These are phyloP conservation scores for Protobothrops flavoviridis DNA, from an alignment of 2,113 vertebrate species.

Conservation along the genomic window DNA sequence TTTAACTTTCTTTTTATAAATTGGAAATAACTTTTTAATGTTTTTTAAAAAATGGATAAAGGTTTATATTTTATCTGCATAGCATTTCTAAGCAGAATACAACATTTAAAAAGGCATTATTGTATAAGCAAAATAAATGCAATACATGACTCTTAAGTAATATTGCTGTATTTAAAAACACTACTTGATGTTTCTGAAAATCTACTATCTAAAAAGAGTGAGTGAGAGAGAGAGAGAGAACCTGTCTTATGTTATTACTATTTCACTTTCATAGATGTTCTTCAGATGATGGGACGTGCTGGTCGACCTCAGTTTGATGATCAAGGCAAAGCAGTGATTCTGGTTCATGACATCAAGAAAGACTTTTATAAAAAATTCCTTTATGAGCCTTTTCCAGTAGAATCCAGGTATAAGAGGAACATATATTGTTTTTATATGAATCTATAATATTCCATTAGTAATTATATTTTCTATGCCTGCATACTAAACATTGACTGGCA, in stretches of 20 bases:
- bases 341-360: constrained; percentile 98
- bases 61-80: background rate
- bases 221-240: background rate
- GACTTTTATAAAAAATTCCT: constrained; percentile 99
- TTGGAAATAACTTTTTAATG: background rate
- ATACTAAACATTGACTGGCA: background rate
- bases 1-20: background rate
- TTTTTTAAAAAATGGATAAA: background rate
- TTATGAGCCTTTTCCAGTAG: constrained; percentile 96
- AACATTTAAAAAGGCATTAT: background rate
- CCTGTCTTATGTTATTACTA: background rate
- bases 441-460: background rate
- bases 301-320: constrained; percentile 97
- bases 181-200: background rate
- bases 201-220: background rate
- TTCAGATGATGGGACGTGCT: constrained; percentile 99
- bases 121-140: background rate
- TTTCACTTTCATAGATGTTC: constrained; percentile 81
- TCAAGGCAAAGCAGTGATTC: constrained; percentile 97
- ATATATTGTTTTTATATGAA: background rate
- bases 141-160: background rate
- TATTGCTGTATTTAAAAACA: background rate
- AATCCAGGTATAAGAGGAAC: constrained; percentile 83
- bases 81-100: background rate
- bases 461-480: background rate